Conservation (phyloP, 2,888 invertebrate genomes). For the Tiliacea aurago region DNA sequence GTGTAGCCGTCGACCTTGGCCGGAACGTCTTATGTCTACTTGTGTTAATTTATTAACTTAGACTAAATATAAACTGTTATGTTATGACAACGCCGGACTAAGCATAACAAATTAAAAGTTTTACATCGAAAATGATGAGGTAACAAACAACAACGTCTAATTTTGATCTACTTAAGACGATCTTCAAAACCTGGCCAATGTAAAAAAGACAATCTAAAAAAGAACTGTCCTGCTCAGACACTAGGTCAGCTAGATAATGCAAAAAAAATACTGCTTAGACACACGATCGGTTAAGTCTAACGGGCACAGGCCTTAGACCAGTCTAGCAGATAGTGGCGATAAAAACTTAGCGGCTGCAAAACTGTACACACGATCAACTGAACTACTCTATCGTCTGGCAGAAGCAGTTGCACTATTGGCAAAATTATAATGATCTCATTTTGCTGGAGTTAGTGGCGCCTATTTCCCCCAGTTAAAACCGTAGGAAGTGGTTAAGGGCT, state of each 20-base stretch:
- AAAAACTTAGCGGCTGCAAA: constrained; percentile 2
- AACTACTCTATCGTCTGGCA: neutral
- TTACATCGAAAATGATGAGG: neutral
- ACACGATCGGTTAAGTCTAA: constrained; percentile 23
- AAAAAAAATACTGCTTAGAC: constrained; percentile 20
- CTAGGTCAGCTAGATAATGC: constrained; percentile 15
- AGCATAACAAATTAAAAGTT: neutral
- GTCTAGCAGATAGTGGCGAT: constrained; percentile 14
- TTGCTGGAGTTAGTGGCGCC: neutral
- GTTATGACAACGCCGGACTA: constrained; percentile 5
- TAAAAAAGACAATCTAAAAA: neutral
- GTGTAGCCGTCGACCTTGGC: constrained; percentile 49
- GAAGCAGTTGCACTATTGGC: neutral
- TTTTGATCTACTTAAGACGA: neutral
- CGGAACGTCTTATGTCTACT: constrained; percentile 30
- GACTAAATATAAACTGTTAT: neutral
- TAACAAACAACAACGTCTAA: neutral
- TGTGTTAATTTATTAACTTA: constrained; percentile 16
- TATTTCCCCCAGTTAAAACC: neutral
- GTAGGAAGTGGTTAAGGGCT: neutral
- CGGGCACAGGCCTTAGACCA: constrained; percentile 15
- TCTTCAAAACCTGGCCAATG: neutral
- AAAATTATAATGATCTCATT: neutral
- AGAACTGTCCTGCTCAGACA: neutral
- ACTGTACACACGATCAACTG: constrained; percentile 5